Evolutionary conservation across 2,797 vertebrate genomes (phyloP), one percentile per base, ranked within the genome.

Genomic region (Hydrophis major): DNA sequence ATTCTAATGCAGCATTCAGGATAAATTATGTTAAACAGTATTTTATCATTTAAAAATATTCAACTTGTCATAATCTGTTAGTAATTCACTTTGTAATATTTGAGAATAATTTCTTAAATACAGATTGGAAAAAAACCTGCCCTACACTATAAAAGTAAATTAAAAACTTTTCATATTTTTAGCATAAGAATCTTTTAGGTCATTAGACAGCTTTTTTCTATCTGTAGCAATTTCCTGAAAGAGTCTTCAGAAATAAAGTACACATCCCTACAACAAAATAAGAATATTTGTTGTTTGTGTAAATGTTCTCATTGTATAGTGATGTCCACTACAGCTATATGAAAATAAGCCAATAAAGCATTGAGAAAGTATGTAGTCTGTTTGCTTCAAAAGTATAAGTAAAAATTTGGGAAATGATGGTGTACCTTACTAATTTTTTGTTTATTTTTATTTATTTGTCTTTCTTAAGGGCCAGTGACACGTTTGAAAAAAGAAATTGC

Each of bases 341-440:
- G 94, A 93, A 93, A 92, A 63, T 95, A 96, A 94, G 88, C 94
- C 96, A 98, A 98, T 98, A 97, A 98, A 97, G 97, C 66, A 86
- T 96, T 95, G 93, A 56, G 95, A 97, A 95, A 4, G 22, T 88
- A 27, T 89, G 3, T 94, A 69, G 94, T 88, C 0, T 2, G 88
- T 66, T 53, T 6, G 1, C 91, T 92, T 92, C 88, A 61, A 60
- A 88, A 60, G 55, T 56, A 87, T 66, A 55, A 28, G 32, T 63
- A 88, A 32, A 37, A 10, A 28, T 57, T 74, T 63, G 86, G 53
- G 53, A 47, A 83, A 83, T 78, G 18, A 10, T 83, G 20, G 22
- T 47, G 37, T 25, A 47, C 10, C 74, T 83, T 83, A 25, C 10
- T 47, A 47, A 83, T 5, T n/a, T 63, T 14, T 59, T 47, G 8